A percentile compares a stretch with the other conserved stretches of the same genome.
These are phyloP conservation scores for Albula goreensis DNA, from an alignment of 2,113 vertebrate species.

Conservation along the genomic window DNA sequence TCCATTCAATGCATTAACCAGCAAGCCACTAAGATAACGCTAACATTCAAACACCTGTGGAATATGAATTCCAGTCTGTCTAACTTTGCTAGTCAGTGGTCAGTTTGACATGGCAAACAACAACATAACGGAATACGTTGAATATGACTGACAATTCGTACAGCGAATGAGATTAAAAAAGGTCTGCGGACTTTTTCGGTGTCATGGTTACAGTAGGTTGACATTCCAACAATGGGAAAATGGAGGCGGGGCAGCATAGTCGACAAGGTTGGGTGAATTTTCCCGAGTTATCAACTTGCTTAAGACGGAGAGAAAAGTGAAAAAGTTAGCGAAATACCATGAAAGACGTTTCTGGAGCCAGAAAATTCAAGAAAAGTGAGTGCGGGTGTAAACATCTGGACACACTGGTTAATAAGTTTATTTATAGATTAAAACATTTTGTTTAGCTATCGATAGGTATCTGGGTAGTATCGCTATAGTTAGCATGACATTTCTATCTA, in stretches of 20 bases:
- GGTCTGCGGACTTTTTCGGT: slow-evolving; percentile 55
- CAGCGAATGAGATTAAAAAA: slow-evolving; percentile 53
- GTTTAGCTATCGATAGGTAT: not conserved
- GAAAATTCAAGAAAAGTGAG: not conserved
- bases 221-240: slow-evolving; percentile 58
- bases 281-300: slow-evolving; percentile 20
- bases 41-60: slow-evolving; percentile 56
- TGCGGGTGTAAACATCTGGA: not conserved
- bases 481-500: too few relatives aligned
- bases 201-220: slow-evolving; percentile 53
- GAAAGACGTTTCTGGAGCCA: not conserved
- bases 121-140: slow-evolving; percentile 30
- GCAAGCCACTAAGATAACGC: not conserved
- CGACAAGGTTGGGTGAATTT: slow-evolving; percentile 64
- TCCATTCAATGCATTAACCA: not conserved
- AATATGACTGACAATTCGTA: slow-evolving; percentile 52
- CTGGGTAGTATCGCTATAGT: not conserved
- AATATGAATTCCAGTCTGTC: slow-evolving; percentile 22
- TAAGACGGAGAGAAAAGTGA: slow-evolving; percentile 31
- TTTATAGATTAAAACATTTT: not conserved
- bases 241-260: slow-evolving; percentile 49
- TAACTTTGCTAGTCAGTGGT: slow-evolving; percentile 15
- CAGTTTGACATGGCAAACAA: slow-evolving; percentile 9
- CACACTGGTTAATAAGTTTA: not conserved
- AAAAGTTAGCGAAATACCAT: slow-evolving; percentile 23